A percentile compares a stretch with the other conserved stretches of the same genome.
These are phyloP conservation scores for Parazoanthus swiftii DNA, from an alignment of 92 coral and sea anemone genomes.

Conservation along the genomic window DNA sequence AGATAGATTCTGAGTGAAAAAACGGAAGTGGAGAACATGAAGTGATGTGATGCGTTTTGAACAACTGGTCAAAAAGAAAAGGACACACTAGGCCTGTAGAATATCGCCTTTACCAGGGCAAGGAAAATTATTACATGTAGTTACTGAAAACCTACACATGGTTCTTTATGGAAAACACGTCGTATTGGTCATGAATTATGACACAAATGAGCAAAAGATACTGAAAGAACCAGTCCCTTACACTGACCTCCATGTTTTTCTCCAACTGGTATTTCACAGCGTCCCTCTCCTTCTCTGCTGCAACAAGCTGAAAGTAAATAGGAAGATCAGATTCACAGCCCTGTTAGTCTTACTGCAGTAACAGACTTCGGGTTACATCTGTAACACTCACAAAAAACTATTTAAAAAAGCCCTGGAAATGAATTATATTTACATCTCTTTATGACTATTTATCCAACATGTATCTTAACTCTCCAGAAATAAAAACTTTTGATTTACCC, in stretches of 20 bases:
- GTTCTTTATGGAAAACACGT: too few species aligned
- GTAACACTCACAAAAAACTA: background rate
- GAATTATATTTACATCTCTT: too few species aligned
- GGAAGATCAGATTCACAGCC: background rate
- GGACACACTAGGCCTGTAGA: too few species aligned
- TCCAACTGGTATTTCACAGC: conserved; percentile 56
- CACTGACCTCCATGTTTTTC: conserved; percentile 65
- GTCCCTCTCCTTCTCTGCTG: conserved; percentile 79
- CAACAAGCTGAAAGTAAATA: conserved; percentile 54
- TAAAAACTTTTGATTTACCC: too few species aligned
- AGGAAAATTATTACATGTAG: background rate
- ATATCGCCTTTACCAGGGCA: background rate
- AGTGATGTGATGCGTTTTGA: background rate
- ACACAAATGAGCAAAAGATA: background rate
- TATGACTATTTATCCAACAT: too few species aligned
- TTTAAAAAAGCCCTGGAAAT: too few species aligned
- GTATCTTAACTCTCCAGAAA: too few species aligned
- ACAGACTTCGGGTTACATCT: too few species aligned
- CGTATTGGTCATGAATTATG: too few species aligned
- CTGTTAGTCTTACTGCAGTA: background rate
- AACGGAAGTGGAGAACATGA: background rate
- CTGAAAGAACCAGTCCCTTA: background rate
- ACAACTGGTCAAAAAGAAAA: background rate
- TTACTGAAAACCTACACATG: background rate
- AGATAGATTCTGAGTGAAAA: too few species aligned